Base-by-base conservation (phyloP, 2,888 invertebrate genomes). In the Andrena flavipes region DNA sequence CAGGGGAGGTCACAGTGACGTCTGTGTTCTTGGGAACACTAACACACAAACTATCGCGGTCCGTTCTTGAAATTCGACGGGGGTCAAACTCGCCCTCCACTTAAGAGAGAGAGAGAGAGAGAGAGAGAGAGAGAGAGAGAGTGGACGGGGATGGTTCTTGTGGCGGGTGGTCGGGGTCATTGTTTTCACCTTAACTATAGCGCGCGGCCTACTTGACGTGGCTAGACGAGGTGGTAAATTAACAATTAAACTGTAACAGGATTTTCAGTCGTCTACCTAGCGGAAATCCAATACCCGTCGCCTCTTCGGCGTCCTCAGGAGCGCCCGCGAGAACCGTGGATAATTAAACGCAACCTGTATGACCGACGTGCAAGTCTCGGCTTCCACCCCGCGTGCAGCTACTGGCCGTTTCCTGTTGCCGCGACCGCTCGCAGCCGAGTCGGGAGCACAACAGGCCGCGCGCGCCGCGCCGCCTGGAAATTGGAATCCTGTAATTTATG, bases 401-500 rank as follows among this genome's bases (percentile, higher is more conserved):
- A 16, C 35, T 51, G n/a, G 29, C 23, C 56, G 75, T 65, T 64
- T 75, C 76, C 77, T 35, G 29, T 73, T 68, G 33, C 77, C 74
- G 29, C 63, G 23, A 56, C 20, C 60, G 67, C 59, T 69, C 35
- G 68, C 64, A 49, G 49, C 60, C 35, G 30, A n/a, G 35, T 56
- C 35, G 76, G 60, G 72, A 62, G 78, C 69, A 73, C 76, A 82
- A 81, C 87, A 74, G 82, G 23, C 56, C 76, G 42, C 42, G 13
- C 16, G 54, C 79, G 77, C 75, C 78, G 87, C 79, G 77, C 75
- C 78, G 87, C 79, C 84, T 87, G 90, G 91, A 92, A 92, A 92
- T 92, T 92, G 91, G 91, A 92, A 92, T 90, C 90, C 86, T 72
- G 90, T 92, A 92, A 92, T 92, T 92, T 91, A 92, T 90, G 90